Evolutionary conservation across 2,113 vertebrate genomes (phyloP).

Genomic region (Ciconia boyciana): DNA sequence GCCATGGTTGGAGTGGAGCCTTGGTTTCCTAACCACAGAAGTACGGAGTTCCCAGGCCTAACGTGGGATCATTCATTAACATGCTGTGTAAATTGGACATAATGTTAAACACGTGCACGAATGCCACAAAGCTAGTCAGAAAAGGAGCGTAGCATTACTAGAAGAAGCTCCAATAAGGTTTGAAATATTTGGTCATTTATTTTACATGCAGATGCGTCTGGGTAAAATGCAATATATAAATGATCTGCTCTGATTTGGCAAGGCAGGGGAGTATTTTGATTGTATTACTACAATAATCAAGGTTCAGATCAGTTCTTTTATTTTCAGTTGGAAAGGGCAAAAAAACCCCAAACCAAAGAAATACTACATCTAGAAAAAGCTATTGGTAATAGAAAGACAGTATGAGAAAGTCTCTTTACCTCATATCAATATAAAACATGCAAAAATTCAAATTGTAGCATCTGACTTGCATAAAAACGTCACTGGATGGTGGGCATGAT

Average conservation of each 20-base stretch:
- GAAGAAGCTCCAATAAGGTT: background rate
- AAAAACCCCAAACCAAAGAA: background rate
- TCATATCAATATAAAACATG: background rate
- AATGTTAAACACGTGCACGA: constrained; percentile 60
- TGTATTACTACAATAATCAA: background rate
- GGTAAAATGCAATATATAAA: constrained; percentile 43
- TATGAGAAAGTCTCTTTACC: background rate
- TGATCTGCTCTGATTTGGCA: background rate
- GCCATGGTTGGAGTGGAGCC: constrained; percentile 27
- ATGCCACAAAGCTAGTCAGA: constrained; percentile 39
- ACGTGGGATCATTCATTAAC: constrained; percentile 50
- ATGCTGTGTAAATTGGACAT: constrained; percentile 58
- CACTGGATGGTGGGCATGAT: background rate
- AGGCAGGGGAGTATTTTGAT: constrained; percentile 5
- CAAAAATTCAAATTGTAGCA: background rate
- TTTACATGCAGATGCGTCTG: constrained; percentile 38
- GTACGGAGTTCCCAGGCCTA: constrained; percentile 44
- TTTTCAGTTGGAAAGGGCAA: constrained; percentile 25
- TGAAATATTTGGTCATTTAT: constrained; percentile 55
- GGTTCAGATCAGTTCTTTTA: constrained; percentile 25
- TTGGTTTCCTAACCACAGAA: constrained; percentile 42
- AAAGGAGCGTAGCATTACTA: background rate
- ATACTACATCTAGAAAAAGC: constrained; percentile 10
- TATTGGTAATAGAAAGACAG: background rate
- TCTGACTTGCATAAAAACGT: background rate